A percentile compares a stretch with the other conserved stretches of the same genome.
phyloP scores from a whole-genome alignment of 2,888 invertebrate genomes.

The Metalampra italica region DNA sequence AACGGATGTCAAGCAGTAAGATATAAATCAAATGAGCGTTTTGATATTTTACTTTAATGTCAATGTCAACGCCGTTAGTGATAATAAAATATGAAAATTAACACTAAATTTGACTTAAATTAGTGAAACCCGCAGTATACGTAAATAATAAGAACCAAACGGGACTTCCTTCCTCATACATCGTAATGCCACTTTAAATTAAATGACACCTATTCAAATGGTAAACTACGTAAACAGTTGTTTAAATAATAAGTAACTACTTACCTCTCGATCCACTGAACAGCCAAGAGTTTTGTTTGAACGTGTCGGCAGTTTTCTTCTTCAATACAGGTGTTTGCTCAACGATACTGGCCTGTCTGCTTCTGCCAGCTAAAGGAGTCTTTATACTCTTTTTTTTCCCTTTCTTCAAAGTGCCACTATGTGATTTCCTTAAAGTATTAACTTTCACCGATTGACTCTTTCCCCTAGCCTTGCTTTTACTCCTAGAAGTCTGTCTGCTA shows the following conservation, averaged over 20 bases:
- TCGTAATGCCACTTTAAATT: no score
- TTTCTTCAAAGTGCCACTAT: constrained; percentile 69
- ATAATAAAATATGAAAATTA: neutral
- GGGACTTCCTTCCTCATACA: no score
- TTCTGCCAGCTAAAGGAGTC: constrained; percentile 48
- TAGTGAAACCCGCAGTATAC: no score
- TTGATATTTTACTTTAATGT: neutral
- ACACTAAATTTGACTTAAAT: neutral
- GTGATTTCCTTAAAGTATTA: constrained; percentile 65
- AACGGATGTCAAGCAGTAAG: neutral
- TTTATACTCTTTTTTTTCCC: constrained; percentile 63
- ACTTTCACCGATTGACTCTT: constrained; percentile 69
- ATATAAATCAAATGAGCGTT: neutral
- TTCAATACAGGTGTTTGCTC: constrained; percentile 56
- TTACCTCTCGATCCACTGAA: constrained; percentile 62
- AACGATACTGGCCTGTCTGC: constrained; percentile 64
- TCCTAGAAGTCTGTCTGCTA: constrained; percentile 67
- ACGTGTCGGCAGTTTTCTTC: constrained; percentile 56
- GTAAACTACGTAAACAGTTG: no score
- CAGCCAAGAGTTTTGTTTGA: constrained; percentile 64
- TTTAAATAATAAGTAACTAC: constrained; percentile 16
- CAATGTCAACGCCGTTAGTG: neutral
- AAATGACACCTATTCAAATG: no score
- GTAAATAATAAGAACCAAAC: no score
- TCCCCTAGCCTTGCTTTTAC: constrained; percentile 68